Percentiles rank a stretch among this genome's conserved stretches.
Evolutionary conservation across 1,140 invertebrate species (phyloP).

Genomic region (Bombus confusus): DNA sequence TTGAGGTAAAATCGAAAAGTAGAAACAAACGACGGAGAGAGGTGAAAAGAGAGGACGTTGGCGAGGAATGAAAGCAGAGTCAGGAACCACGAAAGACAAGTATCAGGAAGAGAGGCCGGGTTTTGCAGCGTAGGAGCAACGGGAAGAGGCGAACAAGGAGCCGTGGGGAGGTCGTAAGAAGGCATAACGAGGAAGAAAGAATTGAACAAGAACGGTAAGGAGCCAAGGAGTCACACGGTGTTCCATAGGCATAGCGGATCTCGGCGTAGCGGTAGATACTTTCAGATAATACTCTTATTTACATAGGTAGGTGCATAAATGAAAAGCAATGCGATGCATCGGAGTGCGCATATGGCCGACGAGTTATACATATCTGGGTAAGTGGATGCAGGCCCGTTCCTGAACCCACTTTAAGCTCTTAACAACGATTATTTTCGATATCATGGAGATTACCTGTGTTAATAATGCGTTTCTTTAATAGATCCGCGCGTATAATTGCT

Average conservation of each 20-base stretch:
- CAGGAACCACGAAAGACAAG: constrained; percentile 50
- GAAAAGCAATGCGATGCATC: constrained; percentile 59
- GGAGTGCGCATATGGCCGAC: constrained; percentile 9
- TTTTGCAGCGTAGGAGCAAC: constrained; percentile 7
- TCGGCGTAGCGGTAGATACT: constrained; percentile 73
- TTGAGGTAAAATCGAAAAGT: constrained; percentile 1
- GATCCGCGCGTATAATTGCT: neutral
- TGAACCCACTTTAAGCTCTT: neutral
- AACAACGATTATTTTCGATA: constrained; percentile 29
- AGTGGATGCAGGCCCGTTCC: constrained; percentile 25
- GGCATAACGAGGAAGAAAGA: constrained; percentile 31
- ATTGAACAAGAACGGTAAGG: constrained; percentile 71
- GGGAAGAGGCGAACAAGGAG: constrained; percentile 37
- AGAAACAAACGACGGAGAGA: constrained; percentile 10
- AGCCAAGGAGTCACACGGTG: constrained; percentile 74
- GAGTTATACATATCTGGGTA: constrained; percentile 44
- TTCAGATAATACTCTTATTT: constrained; percentile 69
- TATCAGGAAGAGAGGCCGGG: constrained; percentile 17
- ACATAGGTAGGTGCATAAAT: constrained; percentile 68
- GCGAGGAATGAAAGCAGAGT: constrained; percentile 18
- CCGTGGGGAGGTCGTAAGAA: neutral
- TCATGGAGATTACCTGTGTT: neutral
- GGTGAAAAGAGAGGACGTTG: neutral
- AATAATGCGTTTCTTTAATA: constrained; percentile 9
- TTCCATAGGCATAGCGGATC: constrained; percentile 70